phyloP scores from a whole-genome alignment of 2,888 invertebrate species.

The Ephialtes manifestator region DNA sequence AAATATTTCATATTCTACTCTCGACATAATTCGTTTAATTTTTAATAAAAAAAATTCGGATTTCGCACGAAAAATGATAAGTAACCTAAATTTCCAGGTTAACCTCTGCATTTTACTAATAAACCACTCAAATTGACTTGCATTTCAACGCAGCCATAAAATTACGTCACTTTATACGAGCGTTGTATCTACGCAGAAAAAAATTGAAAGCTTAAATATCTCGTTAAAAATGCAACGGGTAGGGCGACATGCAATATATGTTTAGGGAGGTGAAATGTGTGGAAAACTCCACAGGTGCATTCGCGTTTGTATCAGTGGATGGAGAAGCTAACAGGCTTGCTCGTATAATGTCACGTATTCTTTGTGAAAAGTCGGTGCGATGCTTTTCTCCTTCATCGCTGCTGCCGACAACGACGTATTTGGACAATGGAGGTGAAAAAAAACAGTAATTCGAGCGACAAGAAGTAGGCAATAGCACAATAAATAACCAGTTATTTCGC shows the following conservation, averaged over 20 bases:
- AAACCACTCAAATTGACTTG: not conserved
- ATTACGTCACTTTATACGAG: not conserved
- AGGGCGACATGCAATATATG: not conserved
- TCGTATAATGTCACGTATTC: conserved; percentile 17
- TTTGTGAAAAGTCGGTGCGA: conserved; percentile 23
- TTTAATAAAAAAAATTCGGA: too few relatives aligned
- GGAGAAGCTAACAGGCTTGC: conserved; percentile 16
- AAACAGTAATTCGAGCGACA: conserved; percentile 20
- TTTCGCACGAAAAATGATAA: too few relatives aligned
- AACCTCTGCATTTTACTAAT: not conserved
- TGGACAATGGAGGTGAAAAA: conserved; percentile 6
- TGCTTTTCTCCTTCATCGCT: not conserved
- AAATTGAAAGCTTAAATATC: conserved; percentile 8
- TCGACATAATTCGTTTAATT: too few relatives aligned
- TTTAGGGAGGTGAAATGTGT: not conserved
- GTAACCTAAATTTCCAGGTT: not conserved
- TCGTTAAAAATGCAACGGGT: conserved; percentile 12
- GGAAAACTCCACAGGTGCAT: conserved; percentile 61
- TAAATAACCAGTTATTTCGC: conserved; percentile 61
- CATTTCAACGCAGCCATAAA: not conserved
- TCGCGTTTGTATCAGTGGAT: conserved; percentile 22
- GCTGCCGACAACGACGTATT: too few relatives aligned
- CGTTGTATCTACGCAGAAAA: not conserved
- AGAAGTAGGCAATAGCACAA: conserved; percentile 59
- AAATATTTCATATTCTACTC: not conserved